A percentile compares a stretch with the other conserved stretches of the same genome.
phyloP scores from a whole-genome alignment of 2,797 vertebrate genomes.

The Microtus agrestis region DNA sequence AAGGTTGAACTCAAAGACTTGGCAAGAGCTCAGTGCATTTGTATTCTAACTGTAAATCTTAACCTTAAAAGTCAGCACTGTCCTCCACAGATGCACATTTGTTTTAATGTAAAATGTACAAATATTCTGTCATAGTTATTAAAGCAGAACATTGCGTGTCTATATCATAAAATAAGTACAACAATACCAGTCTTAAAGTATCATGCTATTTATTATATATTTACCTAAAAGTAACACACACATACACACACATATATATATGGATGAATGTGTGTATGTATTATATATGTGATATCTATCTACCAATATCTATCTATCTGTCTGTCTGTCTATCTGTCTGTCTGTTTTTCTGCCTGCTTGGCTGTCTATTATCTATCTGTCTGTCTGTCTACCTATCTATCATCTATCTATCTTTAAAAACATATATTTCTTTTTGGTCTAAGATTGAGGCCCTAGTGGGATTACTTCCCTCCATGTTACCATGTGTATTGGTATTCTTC shows the following conservation, averaged over 20 bases:
- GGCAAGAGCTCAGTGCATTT: neutral
- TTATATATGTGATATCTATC: no score
- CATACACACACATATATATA: no score
- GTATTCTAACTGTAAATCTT: neutral
- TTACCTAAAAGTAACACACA: neutral
- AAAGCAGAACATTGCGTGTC: neutral
- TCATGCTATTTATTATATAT: neutral
- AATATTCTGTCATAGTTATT: neutral
- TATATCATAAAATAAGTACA: neutral
- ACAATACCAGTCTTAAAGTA: neutral
- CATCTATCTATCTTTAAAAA: neutral
- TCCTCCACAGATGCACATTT: neutral
- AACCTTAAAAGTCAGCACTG: neutral
- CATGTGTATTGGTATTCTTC: neutral
- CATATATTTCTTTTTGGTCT: neutral
- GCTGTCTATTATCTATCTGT: no score
- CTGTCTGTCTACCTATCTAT: no score
- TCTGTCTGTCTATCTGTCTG: no score
- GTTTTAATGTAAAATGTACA: slow-evolving; percentile 15
- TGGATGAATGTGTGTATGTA: neutral
- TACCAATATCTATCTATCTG: no score
- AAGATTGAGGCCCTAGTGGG: neutral
- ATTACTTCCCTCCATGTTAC: neutral
- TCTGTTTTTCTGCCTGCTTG: no score
- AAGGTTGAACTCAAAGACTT: slow-evolving; percentile 14